A percentile compares a stretch with the other conserved stretches of the same genome.
phyloP scores from a whole-genome alignment of 1,140 invertebrate species.

The Cephus cinctus region DNA sequence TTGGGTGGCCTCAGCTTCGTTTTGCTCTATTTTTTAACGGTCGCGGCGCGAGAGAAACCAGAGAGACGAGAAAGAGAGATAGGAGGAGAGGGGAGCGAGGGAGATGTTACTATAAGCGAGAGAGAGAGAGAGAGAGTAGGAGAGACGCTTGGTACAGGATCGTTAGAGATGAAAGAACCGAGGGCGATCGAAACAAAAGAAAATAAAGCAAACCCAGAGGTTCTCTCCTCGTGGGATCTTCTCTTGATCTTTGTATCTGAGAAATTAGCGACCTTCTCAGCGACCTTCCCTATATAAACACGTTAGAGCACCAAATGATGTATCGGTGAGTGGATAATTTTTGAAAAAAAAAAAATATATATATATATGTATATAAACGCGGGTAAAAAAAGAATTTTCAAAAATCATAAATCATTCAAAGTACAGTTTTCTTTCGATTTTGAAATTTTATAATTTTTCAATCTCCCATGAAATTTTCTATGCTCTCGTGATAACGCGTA shows the following conservation, averaged over 20 bases:
- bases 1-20: conserved; percentile 1
- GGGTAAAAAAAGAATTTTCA: too few relatives aligned
- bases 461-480: too few relatives aligned
- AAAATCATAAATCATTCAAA: too few relatives aligned
- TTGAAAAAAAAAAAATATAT: conserved; percentile 3
- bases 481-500: conserved; percentile 9
- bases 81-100: not conserved
- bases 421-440: too few relatives aligned
- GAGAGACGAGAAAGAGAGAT: conserved; percentile 1
- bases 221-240: not conserved
- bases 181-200: conserved; percentile 11
- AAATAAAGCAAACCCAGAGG: too few relatives aligned
- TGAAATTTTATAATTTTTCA: too few relatives aligned
- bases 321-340: too few relatives aligned
- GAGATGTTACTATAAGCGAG: too few relatives aligned
- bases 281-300: too few relatives aligned
- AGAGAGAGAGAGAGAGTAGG: not conserved
- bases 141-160: not conserved
- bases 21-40: conserved; percentile 19
- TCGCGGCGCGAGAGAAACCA: conserved; percentile 3
- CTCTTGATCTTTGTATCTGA: not conserved
- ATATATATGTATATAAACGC: not conserved
- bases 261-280: too few relatives aligned
- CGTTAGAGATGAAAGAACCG: conserved; percentile 7
- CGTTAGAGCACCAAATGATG: too few relatives aligned